Evolutionary conservation across 2,797 vertebrate species (phyloP), one percentile per base, ranked within the genome.

Genomic region (Okamejei kenojei): DNA sequence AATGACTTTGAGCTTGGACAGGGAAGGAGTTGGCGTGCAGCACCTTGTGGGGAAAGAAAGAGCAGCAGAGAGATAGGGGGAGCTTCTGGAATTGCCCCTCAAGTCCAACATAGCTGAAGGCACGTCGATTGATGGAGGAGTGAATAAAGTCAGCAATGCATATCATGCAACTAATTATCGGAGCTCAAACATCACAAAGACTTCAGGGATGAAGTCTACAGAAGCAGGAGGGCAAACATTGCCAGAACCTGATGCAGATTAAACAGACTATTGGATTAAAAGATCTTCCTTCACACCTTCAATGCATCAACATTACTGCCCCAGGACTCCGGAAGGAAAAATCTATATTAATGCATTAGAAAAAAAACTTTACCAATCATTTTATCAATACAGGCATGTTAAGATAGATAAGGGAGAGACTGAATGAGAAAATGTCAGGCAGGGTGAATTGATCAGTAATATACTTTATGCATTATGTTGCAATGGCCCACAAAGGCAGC

Each of bases 341-440:
- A 88, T 88, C 61, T 68, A 88, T 88, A 88, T 63, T 35, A 17
- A 65, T 35, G 84, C 84, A 74, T 78, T 19, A 32, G 15, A 78
- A 78, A 32, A 78, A 88, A 88, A 88, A 7, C 29, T 65, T 68
- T 88, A 21, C 29, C 84, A 88, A 88, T 88, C 61, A 68, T 61
- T 32, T 65, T 23, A 88, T 68, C 84, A 68, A 68, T 68, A 68
- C 7, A 35, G n/a, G 13, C 17, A 32, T 10, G n/a, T 88, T 88
- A 65, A 21, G 17, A 10, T 65, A 17, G 61, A 65, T 88, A 35
- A 68, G 9, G 84, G 82, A 32, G 35, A 35, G 63, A 68, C 10
- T 58, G 68, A 74, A 76, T 58, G 90, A 92, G 90, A 35, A 74
- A 58, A 54, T 11, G 7, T 35, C 71, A 73, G 35, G 38, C 35